Evolutionary conservation across 2,888 invertebrate species (phyloP), one percentile per base, ranked within the genome.

Genomic region (Xestia rhomboidea): DNA sequence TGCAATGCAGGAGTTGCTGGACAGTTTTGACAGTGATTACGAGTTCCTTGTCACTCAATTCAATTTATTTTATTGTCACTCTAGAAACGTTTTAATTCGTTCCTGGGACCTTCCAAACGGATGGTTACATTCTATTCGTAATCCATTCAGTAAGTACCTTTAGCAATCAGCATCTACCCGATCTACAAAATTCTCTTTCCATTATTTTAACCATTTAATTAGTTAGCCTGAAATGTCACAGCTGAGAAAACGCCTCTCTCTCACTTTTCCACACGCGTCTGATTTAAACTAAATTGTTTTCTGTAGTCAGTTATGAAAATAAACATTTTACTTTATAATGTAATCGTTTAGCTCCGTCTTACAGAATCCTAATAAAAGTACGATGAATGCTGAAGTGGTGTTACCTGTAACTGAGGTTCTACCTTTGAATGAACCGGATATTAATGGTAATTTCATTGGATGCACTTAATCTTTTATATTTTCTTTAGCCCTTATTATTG

Each of bases 61-160:
- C 79, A 91, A 95, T 90, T 93, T 83, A 82, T 57, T 94, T 24
- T 95, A 94, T 73, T 82, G 91, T 46, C 89, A 90, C 51, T 84
- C 91, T 49, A 93, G 96, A 79, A 96, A 96, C 91, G 84, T 86
- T 57, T 3, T 95, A 3, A 93, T 96, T 68, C 93, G 96, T 10
- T 94, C 95, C 67, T 92, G 93, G 88, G 95, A 96, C 83, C 86
- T 87, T 34, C 92, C 94, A 5, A 91, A 91, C 76, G 96, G 96
- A 38, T 92, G 92, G 91, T 90, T 96, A 49, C 81, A 93, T 82
- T 88, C 85, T 66, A 80, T 95, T 66, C 91, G 92, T 38, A 88
- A 89, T 73, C 78, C 90, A 69, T 89, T 91, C 76, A 90, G 95
- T 95, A 79, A 86, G 88, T 89, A 63, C 24, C 18, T 30, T 0